Evolutionary conservation across 2,888 invertebrate species (phyloP).

Genomic region (Parnassius smintheus): DNA sequence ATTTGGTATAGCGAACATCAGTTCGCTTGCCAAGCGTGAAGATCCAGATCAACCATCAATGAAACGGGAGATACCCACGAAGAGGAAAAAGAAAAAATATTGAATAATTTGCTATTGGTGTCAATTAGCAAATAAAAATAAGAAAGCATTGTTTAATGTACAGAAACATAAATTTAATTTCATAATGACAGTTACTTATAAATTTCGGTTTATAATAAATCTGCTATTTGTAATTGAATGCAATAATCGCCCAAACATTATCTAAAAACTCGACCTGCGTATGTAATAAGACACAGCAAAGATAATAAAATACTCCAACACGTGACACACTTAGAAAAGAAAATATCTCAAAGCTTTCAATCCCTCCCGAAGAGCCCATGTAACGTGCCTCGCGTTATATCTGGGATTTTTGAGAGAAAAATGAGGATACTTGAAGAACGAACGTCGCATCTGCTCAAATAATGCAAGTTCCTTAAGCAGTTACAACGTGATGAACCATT

Average conservation of each 20-base stretch:
- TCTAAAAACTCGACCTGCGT: constrained; percentile 38
- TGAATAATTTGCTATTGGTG: too few relatives aligned
- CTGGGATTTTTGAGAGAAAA: constrained; percentile 19
- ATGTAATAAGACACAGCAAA: constrained; percentile 37
- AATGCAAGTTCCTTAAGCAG: constrained; percentile 8
- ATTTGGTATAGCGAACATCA: too few relatives aligned
- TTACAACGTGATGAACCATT: not conserved
- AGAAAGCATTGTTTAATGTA: too few relatives aligned
- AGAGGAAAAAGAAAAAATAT: too few relatives aligned
- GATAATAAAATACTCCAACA: constrained; percentile 70
- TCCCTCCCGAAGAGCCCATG: constrained; percentile 40
- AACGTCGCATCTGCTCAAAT: constrained; percentile 12
- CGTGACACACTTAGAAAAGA: constrained; percentile 62
- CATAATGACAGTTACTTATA: too few relatives aligned
- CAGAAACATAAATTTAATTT: too few relatives aligned
- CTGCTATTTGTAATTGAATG: not conserved
- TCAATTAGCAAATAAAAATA: too few relatives aligned
- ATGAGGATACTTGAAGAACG: constrained; percentile 19
- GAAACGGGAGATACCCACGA: too few relatives aligned
- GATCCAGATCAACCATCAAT: too few relatives aligned
- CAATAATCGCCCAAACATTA: constrained; percentile 31
- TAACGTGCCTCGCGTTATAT: constrained; percentile 31
- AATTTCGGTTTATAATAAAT: too few relatives aligned
- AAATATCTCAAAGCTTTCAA: constrained; percentile 55
- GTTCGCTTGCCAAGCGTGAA: too few relatives aligned